Evolutionary conservation across 2,113 vertebrate species (phyloP), one percentile per base, ranked within the genome.

Genomic region (Chrysochloris asiatica): DNA sequence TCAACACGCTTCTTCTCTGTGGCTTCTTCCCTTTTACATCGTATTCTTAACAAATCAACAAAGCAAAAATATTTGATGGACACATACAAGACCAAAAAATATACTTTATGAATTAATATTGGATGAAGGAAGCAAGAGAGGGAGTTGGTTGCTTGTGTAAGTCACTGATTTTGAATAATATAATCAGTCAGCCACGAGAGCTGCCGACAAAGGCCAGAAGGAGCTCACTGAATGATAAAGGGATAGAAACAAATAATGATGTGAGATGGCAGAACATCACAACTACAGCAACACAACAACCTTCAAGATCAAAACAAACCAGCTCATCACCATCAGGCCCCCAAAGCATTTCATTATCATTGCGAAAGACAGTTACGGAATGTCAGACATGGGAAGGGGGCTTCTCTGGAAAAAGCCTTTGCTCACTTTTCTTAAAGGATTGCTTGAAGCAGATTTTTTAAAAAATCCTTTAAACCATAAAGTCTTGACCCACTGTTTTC

Each of bases 391-490:
- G 47, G 72, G 77, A 89, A 77, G 84, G 47, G 54, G 83, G 82
- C 93, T 94, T 83, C 95, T 86, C 83, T 71, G 43, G 92, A 90
- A 93, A 95, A 96, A 72, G 88, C 80, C 84, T 87, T 88, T 76
- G 83, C 65, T 94, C n/a, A 2, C 75, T 91, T 95, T 93, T 83
- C 78, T 65, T 52, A 69, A 78, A 86, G 77, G 28, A 65, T 72
- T 43, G 72, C 36, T 59, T 81, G 43, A 88, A 88, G 77, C 30
- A 88, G 33, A 87, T 90, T 83, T 83, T 21, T 3, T 28, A 56
- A 86, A 89, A 28, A 61, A 72, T 87, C 8, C 36, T 95, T 85
- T 82, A 92, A 93, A 79, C 76, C 69, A 86, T n/a, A n/a, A 86
- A 56, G 50, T 89, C 88, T 50, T 54, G 67, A 50, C 14, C 43